Evolutionary conservation across 2,888 invertebrate species (phyloP), one percentile per base, ranked within the genome.

Genomic region (Cremastinae sp.): DNA sequence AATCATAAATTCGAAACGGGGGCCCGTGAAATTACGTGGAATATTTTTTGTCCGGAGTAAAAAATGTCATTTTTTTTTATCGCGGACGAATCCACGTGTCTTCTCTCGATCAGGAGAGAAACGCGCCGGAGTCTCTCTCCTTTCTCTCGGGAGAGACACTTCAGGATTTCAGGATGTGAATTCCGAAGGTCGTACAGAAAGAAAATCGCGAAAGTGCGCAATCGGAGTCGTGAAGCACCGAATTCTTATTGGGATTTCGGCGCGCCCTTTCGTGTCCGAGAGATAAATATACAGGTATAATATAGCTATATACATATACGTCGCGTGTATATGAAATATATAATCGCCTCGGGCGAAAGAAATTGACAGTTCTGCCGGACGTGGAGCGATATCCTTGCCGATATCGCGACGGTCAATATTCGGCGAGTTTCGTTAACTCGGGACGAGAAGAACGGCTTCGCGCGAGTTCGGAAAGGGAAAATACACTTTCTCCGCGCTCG

Each of bases 401-500:
- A 56, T 35, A 39, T 22, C 22, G n/a, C 56, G 45, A 43, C 64
- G 76, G 73, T 69, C 72, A 55, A 16, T 37, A 64, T 76, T 76
- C 73, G 69, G 64, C 58, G 72, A 69, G 76, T 62, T 61, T 68
- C 53, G 69, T 65, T 22, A 28, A 41, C 18, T n/a, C 59, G 14
- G 9, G 8, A 12, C 28, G 56, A 18, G 69, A 43, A 55, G 16
- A 35, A 18, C 1, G 14, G 43, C 62, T 41, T 61, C 66, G 73
- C 37, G 62, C 37, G 47, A 12, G 49, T 37, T 79, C 79, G 74
- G 83, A 83, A 83, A 83, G 83, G 83, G 83, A 84, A 84, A 83
- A 83, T 79, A 86, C 83, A 89, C 88, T 88, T 88, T 89, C 88
- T 87, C 88, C 83, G 76, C 71, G 62, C 41, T 61, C 22, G 43